Base-by-base conservation (phyloP, 2,888 invertebrate species). In the Hirudinaria manillensis region DNA sequence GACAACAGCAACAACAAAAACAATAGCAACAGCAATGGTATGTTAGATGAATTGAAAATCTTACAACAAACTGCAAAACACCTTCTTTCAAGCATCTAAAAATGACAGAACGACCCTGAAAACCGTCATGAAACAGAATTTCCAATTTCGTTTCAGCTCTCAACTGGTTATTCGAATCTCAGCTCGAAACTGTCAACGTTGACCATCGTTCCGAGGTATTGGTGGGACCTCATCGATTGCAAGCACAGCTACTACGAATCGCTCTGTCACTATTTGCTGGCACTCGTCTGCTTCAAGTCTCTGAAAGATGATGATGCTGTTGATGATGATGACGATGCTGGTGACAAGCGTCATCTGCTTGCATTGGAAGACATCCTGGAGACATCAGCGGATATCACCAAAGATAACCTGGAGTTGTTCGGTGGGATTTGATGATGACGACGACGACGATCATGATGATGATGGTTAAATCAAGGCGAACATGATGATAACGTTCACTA, bases 201-300 rank as follows among this genome's bases (percentile, higher is more conserved):
- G 34, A 21, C 36, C 4, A 34, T 24, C 34, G 6, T 68, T 1
- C 32, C 68, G 10, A 36, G 68, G 6, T 68, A 19, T 29, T 68
- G 68, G 68, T 68, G 68, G 29, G 34, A 68, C 19, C n/a, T 68
- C 29, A 32, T 68, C n/a, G 68, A 68, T 21, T 68, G 68, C 68
- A 68, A 68, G 68, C 68, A 34, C 32, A 29, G 7, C 68, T 68
- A 68, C 36, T 68, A 68, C 68, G 36, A 68, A 29, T 68, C 68
- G 3, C 68, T 68, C n/a, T 29, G 29, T 34, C 68, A 68, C 7
- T 68, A 34, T 21, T 13, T 68, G n/a, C 32, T 68, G 29, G 10
- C 36, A 1, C 32, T 29, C n/a, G 34, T 36, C 29, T 61, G 29
- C 61, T 19, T 29, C 19, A 7, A 27, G 2, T 16, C 10, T n/a